These are phyloP conservation scores for Thumatha senex DNA, from an alignment of 2,888 invertebrate species.

Conservation along the genomic window DNA sequence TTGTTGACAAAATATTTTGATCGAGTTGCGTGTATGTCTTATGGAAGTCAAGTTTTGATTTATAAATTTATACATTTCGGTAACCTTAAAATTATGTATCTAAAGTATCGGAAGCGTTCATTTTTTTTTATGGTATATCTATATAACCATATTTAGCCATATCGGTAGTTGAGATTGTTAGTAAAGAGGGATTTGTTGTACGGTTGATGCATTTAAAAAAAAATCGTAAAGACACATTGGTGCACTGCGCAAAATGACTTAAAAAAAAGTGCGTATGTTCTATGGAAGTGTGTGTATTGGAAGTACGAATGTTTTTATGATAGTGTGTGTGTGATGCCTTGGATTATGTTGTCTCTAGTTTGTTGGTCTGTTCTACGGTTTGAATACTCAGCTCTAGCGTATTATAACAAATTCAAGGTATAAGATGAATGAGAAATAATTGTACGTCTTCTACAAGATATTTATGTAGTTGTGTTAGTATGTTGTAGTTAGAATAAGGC, in stretches of 20 bases:
- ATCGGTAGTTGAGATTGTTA: slow-evolving; percentile 20
- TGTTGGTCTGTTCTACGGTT: too few species aligned
- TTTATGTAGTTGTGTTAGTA: slow-evolving; percentile 3
- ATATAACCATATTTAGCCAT: slow-evolving; percentile 4
- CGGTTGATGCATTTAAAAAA: slow-evolving; percentile 25
- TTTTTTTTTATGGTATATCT: background rate
- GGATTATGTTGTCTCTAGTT: background rate
- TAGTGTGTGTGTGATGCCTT: background rate
- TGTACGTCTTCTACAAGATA: slow-evolving; percentile 20
- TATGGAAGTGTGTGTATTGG: background rate
- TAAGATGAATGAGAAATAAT: slow-evolving; percentile 19
- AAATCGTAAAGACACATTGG: slow-evolving; percentile 6
- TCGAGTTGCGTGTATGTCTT: slow-evolving; percentile 37
- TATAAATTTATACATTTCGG: too few species aligned
- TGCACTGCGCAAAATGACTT: slow-evolving; percentile 13
- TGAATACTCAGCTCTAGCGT: background rate
- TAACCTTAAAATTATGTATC: background rate
- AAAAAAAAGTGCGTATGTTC: slow-evolving; percentile 16
- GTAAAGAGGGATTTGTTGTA: background rate
- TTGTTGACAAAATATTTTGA: slow-evolving; percentile 8
- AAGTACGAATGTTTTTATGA: too few species aligned
- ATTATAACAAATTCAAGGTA: background rate
- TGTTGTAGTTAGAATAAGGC: slow-evolving; percentile 9
- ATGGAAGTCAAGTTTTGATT: slow-evolving; percentile 22
- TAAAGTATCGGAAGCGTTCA: slow-evolving; percentile 1